These are phyloP conservation scores for Euzetes globulus DNA, from an alignment of 2,888 invertebrate genomes.

Conservation along the genomic window DNA sequence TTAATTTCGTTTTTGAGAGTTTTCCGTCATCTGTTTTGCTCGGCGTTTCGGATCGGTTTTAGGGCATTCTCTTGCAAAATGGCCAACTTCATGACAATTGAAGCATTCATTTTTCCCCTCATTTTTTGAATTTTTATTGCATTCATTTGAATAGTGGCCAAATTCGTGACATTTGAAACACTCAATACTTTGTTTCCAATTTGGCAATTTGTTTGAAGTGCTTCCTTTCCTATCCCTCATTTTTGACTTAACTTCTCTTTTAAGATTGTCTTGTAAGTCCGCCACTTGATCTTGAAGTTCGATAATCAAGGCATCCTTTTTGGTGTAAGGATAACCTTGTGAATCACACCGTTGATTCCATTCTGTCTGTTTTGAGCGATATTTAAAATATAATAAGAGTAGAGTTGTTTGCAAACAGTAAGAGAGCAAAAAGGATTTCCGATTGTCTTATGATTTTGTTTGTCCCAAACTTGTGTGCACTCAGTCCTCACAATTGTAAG, in stretches of 20 bases:
- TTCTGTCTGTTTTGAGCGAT: background rate
- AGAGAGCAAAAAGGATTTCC: conserved; percentile 12
- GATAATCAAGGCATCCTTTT: too few relatives aligned
- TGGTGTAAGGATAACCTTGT: too few relatives aligned
- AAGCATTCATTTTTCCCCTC: too few relatives aligned
- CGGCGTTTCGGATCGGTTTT: background rate
- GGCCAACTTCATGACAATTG: too few relatives aligned
- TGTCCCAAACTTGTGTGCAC: background rate
- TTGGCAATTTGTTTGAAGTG: background rate
- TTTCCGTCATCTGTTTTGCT: background rate
- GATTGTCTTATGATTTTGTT: conserved; percentile 12
- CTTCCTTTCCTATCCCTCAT: too few relatives aligned
- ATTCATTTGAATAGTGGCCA: background rate
- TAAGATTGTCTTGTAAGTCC: background rate
- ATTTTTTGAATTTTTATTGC: background rate
- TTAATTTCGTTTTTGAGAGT: background rate
- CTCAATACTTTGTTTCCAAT: background rate
- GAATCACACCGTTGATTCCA: background rate
- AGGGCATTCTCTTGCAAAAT: too few relatives aligned
- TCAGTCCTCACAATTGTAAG: too few relatives aligned
- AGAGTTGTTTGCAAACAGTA: conserved; percentile 13
- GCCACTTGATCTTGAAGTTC: too few relatives aligned
- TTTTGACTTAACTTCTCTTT: background rate
- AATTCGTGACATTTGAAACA: background rate
- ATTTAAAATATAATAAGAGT: conserved; percentile 21